These are phyloP conservation scores for Anthopleura xanthogrammica DNA, from an alignment of 92 coral and sea anemone genomes.

Conservation along the genomic window DNA sequence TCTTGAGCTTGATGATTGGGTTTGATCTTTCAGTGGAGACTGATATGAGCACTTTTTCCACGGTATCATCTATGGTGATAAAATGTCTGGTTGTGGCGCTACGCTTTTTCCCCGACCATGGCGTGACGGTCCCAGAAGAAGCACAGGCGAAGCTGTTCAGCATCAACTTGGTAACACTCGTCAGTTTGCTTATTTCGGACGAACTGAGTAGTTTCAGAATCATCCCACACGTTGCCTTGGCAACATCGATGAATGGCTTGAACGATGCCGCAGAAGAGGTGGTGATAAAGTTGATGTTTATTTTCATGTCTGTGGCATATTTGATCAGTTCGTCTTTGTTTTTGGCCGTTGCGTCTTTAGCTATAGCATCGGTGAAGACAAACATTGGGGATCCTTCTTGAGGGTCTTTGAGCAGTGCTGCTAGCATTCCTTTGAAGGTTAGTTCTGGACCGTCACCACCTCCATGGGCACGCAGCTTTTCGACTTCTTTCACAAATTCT, in stretches of 20 bases:
- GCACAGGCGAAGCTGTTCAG: conserved; percentile 53
- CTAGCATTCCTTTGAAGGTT: conserved; percentile 72
- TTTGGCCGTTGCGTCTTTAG: conserved; percentile 14
- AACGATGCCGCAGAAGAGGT: conserved; percentile 10
- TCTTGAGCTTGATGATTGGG: conserved; percentile 41
- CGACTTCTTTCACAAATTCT: conserved; percentile 49
- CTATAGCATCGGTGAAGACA: conserved; percentile 79
- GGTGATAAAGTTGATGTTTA: conserved; percentile 47
- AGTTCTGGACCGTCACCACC: conserved; percentile 87
- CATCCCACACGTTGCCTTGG: conserved; percentile 68
- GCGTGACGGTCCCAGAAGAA: conserved; percentile 17
- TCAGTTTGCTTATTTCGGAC: conserved; percentile 48
- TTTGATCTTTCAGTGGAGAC: conserved; percentile 38
- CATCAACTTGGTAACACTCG: conserved; percentile 35
- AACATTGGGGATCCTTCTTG: conserved; percentile 69
- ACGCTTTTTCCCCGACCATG: conserved; percentile 16
- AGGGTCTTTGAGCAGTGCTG: conserved; percentile 57
- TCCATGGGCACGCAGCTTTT: conserved; percentile 46
- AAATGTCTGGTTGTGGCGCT: conserved; percentile 5
- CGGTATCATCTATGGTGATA: conserved; percentile 49
- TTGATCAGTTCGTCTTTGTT: conserved; percentile 28
- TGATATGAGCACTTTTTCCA: conserved; percentile 49
- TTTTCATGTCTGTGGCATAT: conserved; percentile 12
- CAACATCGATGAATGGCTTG: conserved; percentile 50
- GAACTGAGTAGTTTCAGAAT: conserved; percentile 37